phyloP scores from a whole-genome alignment of 1,140 invertebrate genomes.

The Dolichoris vasculosae region DNA sequence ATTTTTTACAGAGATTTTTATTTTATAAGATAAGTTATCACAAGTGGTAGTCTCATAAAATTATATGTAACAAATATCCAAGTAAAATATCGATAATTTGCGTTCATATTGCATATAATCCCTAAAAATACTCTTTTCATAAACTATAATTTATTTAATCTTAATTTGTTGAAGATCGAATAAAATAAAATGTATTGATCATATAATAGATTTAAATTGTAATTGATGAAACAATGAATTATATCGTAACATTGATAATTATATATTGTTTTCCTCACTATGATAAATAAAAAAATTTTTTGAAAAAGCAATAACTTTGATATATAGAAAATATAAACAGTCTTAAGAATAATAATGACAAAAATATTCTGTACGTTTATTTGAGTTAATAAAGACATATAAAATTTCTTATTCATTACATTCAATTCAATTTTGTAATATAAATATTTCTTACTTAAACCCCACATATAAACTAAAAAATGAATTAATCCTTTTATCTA shows the following conservation, averaged over 20 bases:
- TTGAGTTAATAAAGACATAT: neutral
- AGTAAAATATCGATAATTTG: no score
- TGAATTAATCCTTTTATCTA: neutral
- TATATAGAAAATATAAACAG: no score
- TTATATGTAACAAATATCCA: no score
- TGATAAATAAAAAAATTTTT: no score
- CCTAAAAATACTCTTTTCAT: no score
- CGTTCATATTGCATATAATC: neutral
- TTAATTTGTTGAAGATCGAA: neutral
- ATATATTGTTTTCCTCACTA: no score
- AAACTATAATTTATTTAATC: neutral
- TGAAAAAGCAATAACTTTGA: no score
- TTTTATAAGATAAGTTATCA: neutral
- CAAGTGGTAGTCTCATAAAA: neutral
- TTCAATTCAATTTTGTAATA: no score
- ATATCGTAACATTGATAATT: neutral
- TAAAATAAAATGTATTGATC: neutral
- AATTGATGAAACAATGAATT: no score
- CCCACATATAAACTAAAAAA: neutral
- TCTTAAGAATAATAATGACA: no score
- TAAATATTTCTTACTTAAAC: neutral
- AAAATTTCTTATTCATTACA: no score
- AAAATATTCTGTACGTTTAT: neutral
- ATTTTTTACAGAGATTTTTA: neutral
- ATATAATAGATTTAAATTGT: neutral